phyloP scores from a whole-genome alignment of 1,140 invertebrate species.

The Drosophila oshimai region DNA sequence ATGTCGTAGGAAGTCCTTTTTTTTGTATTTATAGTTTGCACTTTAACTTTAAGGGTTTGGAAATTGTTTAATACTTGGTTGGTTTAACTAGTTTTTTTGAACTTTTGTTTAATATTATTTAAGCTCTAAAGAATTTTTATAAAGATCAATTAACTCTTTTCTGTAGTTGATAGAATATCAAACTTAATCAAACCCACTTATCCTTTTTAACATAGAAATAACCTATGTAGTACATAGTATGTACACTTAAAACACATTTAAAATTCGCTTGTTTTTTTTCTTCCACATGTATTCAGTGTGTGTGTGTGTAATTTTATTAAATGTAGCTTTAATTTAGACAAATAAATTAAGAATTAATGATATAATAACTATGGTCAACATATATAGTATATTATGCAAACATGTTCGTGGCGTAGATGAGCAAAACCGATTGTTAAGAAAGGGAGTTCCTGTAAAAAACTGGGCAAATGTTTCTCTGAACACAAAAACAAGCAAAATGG shows the following conservation, averaged over 20 bases:
- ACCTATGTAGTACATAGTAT: no score
- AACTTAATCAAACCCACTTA: no score
- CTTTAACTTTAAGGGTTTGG: no score
- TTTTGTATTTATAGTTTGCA: not conserved
- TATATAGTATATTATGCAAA: conserved; percentile 49
- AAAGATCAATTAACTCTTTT: no score
- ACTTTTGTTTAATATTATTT: no score
- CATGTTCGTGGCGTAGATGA: conserved; percentile 35
- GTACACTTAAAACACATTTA: not conserved
- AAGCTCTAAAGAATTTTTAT: no score
- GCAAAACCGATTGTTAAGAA: conserved; percentile 49
- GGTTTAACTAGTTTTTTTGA: no score
- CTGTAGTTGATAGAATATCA: no score
- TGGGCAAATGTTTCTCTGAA: conserved; percentile 37
- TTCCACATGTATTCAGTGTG: conserved; percentile 44
- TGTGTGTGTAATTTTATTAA: conserved; percentile 69
- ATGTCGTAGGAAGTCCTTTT: not conserved
- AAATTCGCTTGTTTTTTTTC: conserved; percentile 25
- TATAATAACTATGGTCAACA: conserved; percentile 77
- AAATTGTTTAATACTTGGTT: no score
- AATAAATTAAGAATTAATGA: conserved; percentile 79
- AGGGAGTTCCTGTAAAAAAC: conserved; percentile 38
- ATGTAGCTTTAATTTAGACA: conserved; percentile 77
- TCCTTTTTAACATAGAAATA: not conserved
- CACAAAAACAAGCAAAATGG: conserved; percentile 48